Evolutionary conservation across 2,113 vertebrate genomes (phyloP).

Genomic region (Ia io): DNA sequence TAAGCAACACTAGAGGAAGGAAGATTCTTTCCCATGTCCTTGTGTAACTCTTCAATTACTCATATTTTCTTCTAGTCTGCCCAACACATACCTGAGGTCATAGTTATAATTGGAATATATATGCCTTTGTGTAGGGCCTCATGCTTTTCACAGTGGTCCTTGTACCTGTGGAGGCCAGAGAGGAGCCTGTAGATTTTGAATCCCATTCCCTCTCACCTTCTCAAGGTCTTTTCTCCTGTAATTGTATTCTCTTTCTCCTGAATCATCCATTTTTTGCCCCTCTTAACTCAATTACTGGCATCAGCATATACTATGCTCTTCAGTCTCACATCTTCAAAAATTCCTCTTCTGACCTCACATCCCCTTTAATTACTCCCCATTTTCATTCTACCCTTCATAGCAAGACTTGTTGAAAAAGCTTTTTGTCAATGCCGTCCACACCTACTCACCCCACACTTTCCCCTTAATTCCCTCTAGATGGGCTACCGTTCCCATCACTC

Average conservation of each 20-base stretch:
- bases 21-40: not conserved
- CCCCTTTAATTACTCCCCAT: not conserved
- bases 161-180: not conserved
- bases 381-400: not conserved
- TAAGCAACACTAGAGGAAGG: not conserved
- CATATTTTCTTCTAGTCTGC: not conserved
- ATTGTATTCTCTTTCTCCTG: not conserved
- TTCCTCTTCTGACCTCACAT: not conserved
- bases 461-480: not conserved
- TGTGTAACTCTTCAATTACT: not conserved
- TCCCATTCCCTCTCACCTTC: not conserved
- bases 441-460: not conserved
- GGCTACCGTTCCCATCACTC: too few relatives aligned
- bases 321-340: not conserved
- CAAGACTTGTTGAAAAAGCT: not conserved
- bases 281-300: not conserved
- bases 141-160: not conserved
- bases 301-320: not conserved
- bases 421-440: not conserved
- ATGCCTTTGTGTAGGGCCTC: not conserved
- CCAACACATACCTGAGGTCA: not conserved
- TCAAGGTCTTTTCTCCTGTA: not conserved
- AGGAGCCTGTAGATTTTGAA: not conserved
- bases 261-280: not conserved
- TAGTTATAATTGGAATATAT: not conserved